Evolutionary conservation across 2,888 invertebrate species (phyloP).

Genomic region (Noctua janthe): DNA sequence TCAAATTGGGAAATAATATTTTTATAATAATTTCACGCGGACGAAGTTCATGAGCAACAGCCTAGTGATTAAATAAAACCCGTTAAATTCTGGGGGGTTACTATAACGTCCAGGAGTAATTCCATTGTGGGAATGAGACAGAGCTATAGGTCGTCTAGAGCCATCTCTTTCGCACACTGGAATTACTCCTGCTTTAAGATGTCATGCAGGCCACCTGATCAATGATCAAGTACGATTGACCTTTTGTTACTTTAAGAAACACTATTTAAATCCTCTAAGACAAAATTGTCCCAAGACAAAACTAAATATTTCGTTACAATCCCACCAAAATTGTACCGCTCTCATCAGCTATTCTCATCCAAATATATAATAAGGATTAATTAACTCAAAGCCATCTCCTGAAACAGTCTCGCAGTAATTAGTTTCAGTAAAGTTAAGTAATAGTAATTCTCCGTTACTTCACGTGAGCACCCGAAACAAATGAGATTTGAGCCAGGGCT

Average conservation of each 20-base stretch:
- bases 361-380: slow-evolving; percentile 59
- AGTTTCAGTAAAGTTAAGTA: slow-evolving; percentile 66
- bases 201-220: not conserved
- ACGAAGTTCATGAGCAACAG: no score
- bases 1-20: no score
- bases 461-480: slow-evolving; percentile 58
- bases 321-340: slow-evolving; percentile 7
- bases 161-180: no score
- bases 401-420: slow-evolving; percentile 57
- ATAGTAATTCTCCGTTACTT: slow-evolving; percentile 63
- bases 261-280: slow-evolving; percentile 8
- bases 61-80: not conserved
- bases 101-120: no score
- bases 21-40: no score
- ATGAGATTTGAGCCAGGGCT: slow-evolving; percentile 58
- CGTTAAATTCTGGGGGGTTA: not conserved
- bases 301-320: slow-evolving; percentile 5
- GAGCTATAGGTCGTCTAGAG: no score
- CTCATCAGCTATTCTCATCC: slow-evolving; percentile 29
- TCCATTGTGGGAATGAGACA: no score
- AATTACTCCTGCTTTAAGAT: no score
- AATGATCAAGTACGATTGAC: not conserved
- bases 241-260: not conserved
- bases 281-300: slow-evolving; percentile 2
- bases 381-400: slow-evolving; percentile 53